A percentile compares a stretch with the other conserved stretches of the same genome.
Evolutionary conservation across 2,113 vertebrate species (phyloP).

Genomic region (Neodon shergylaensis): DNA sequence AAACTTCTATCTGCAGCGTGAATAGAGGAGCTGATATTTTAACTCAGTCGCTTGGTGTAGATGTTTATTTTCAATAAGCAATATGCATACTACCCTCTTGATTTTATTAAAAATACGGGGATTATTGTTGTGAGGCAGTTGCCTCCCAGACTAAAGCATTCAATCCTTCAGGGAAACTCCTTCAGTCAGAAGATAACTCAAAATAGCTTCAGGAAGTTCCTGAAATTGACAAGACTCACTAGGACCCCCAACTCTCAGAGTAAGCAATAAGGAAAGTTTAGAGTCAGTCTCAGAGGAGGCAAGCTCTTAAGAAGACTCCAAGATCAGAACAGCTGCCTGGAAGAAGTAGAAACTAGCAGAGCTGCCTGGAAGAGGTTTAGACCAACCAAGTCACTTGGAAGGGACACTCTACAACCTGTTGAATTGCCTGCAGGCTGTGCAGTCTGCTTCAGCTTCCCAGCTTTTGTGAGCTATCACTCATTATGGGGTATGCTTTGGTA

Average conservation of each 20-base stretch:
- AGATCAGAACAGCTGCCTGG: not conserved
- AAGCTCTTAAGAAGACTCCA: not conserved
- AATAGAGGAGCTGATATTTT: not conserved
- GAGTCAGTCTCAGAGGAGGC: not conserved
- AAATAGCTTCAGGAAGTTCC: not conserved
- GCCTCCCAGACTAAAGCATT: not conserved
- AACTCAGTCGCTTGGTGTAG: not conserved
- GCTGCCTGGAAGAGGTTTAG: not conserved
- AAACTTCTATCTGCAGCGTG: not conserved
- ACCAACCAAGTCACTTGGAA: not conserved
- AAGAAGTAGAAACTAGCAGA: not conserved
- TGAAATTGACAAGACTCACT: not conserved
- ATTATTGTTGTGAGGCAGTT: constrained; percentile 1
- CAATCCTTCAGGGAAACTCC: not conserved
- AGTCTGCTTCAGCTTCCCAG: not conserved
- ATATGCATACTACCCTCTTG: not conserved
- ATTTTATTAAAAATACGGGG: constrained; percentile 1
- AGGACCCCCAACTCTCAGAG: not conserved
- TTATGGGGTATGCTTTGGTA: not conserved
- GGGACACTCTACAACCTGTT: not conserved
- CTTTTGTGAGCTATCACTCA: not conserved
- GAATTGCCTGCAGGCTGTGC: not conserved
- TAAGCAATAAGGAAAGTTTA: not conserved
- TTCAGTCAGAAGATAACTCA: not conserved
- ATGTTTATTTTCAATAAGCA: not conserved